Evolutionary conservation across 2,888 invertebrate species (phyloP), one percentile per base, ranked within the genome.

Genomic region (Eustalomyia histrio): DNA sequence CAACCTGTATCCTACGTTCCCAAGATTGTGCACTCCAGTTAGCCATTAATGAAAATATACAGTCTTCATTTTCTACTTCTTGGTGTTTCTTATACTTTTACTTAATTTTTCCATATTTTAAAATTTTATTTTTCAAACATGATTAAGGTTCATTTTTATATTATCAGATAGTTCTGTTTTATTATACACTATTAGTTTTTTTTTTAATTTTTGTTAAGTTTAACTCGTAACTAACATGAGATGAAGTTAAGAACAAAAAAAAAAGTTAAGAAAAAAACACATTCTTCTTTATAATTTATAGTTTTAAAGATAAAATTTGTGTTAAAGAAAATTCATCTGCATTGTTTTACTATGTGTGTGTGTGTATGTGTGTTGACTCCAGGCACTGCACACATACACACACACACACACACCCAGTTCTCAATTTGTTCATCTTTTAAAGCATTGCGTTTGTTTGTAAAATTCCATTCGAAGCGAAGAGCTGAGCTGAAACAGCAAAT

Each of bases 221-320:
- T 47, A 14, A 47, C 16, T 67, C 53, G 35, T 17, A 57, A 57
- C 24, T 8, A 17, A 33, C 29, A 65, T 52, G 7, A 39, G 50
- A 21, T 14, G 43, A 24, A 43, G 63, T 10, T 6, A 64, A 35
- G 12, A 53, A 55, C 4, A 29, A 29, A 67, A 67, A 14, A 43
- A 43, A 43, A 43, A 43, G 16, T 16, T 16, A 52, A 53, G 43
- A 65, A 21, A 63, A n/a, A 63, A 55, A 55, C n/a, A 68, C 33
- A 18, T 53, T 61, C 52, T 47, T 39, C 47, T 52, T 53, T 21
- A 53, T 61, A 72, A 72, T 72, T 72, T 72, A 72, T 72, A 53
- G 71, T 52, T 53, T 72, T 61, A 52, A 72, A 72, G 71, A 72
- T 72, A 72, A 72, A 72, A 71, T 33, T 50, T 69, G 58, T 58